Evolutionary conservation across 1,140 invertebrate genomes (phyloP), one percentile per base, ranked within the genome.

Genomic region (Hyposmocoma kahamanoa): DNA sequence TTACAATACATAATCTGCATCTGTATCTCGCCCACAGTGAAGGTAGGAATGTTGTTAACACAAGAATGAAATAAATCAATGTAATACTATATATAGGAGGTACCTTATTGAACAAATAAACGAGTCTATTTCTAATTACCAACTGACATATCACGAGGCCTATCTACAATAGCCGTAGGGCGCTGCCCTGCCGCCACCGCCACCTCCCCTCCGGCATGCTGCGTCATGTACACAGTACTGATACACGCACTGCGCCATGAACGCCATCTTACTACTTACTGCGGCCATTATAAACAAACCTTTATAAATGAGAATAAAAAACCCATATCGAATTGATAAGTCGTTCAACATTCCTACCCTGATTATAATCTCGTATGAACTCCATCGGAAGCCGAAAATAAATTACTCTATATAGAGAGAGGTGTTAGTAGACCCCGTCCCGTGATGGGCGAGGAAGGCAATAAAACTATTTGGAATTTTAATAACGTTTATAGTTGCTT

Each of bases 341-440:
- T 64, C 54, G 59, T 54, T 45, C 52, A 34, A 54, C 65, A 68
- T 68, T 68, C 62, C 56, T 52, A 19, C 32, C 44, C 34, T 59
- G 61, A 60, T 63, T 64, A 60, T 62, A 57, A 58, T 64, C 52
- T 55, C 22, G 15, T 36, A 30, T 56, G 43, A 52, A 48, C 44
- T 46, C 46, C 45, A 56, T 62, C 59, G 59, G 62, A 59, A 65
- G 62, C 62, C 59, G 56, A 68, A 67, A 65, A 56, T 52, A 68
- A 68, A 64, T 68, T 64, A 61, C 56, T 53, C 44, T 56, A 59
- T 58, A 58, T 62, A 56, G 46, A 56, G 45, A 44, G 38, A 43
- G 21, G 34, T 42, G 38, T 21, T 13, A 10, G 24, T 11, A 19
- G 39, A 49, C 20, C 36, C 19, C 19, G 43, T 22, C 21, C 48